A percentile compares a stretch with the other conserved stretches of the same genome.
Evolutionary conservation across 2,888 invertebrate species (phyloP).

Genomic region (Cactoblastis cactorum): DNA sequence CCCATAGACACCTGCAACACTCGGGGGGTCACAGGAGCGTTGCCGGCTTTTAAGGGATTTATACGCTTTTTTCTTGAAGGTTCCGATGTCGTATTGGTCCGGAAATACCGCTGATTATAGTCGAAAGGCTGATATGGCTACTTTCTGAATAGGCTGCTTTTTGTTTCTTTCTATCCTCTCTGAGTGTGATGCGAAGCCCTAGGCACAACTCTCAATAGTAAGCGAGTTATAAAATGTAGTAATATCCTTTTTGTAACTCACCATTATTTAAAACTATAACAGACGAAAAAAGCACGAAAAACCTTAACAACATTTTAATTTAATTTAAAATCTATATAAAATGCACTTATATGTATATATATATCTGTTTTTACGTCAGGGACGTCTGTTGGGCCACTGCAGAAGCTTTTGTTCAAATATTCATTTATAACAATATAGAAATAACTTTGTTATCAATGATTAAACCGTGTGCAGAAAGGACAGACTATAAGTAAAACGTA

Average conservation of each 20-base stretch:
- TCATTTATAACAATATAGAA: constrained; percentile 18
- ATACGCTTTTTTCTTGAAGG: too few relatives aligned
- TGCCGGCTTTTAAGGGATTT: too few relatives aligned
- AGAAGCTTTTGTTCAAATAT: constrained; percentile 29
- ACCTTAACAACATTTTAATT: constrained; percentile 48
- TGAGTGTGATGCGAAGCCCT: not conserved
- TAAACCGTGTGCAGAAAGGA: constrained; percentile 19
- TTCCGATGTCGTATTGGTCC: too few relatives aligned
- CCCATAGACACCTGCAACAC: too few relatives aligned
- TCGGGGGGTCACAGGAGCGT: too few relatives aligned
- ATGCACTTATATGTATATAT: not conserved
- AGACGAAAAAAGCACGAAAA: constrained; percentile 42
- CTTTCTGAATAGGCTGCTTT: too few relatives aligned
- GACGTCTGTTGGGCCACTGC: constrained; percentile 33
- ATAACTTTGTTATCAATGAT: constrained; percentile 10
- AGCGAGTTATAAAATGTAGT: too few relatives aligned
- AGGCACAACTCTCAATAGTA: not conserved
- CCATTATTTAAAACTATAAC: constrained; percentile 41
- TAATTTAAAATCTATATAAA: constrained; percentile 27
- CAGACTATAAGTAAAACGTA: not conserved
- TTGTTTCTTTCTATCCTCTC: not conserved
- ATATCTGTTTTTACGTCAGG: constrained; percentile 26
- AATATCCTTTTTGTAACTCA: constrained; percentile 27
- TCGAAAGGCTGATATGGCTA: too few relatives aligned
- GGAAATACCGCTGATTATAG: too few relatives aligned